Conservation (phyloP, 2,888 invertebrate species). For the Dasysyrphus albostriatus region DNA sequence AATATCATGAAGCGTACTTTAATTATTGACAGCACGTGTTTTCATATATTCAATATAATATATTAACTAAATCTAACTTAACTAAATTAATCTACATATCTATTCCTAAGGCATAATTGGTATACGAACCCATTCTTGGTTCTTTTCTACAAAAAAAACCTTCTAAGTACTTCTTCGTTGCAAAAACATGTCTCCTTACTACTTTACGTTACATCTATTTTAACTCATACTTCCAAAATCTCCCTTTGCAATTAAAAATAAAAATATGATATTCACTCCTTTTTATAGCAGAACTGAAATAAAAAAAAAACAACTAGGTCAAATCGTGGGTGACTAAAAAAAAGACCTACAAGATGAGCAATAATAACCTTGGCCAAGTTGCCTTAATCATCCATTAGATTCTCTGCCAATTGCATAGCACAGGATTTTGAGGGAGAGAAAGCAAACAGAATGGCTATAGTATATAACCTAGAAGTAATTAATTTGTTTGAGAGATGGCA, state of each 20-base stretch:
- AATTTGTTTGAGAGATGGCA: constrained; percentile 45
- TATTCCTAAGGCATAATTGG: not conserved
- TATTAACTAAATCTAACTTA: too few relatives aligned
- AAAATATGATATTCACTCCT: constrained; percentile 8
- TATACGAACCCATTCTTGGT: not conserved
- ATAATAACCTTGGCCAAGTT: constrained; percentile 64
- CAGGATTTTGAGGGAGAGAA: not conserved
- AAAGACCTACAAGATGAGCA: constrained; percentile 48
- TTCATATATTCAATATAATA: not conserved
- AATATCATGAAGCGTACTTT: too few relatives aligned
- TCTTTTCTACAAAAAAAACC: not conserved
- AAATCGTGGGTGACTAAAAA: constrained; percentile 48
- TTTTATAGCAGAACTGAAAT: not conserved
- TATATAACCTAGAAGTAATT: constrained; percentile 43
- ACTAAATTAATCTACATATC: not conserved
- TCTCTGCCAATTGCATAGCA: constrained; percentile 54
- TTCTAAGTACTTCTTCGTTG: not conserved
- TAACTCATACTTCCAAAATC: not conserved
- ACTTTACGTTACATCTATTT: not conserved
- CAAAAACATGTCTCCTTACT: not conserved
- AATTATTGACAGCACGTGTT: not conserved
- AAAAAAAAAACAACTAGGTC: constrained; percentile 21
- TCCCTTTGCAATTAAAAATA: constrained; percentile 17
- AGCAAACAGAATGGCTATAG: not conserved
- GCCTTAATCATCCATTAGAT: constrained; percentile 56